Base-by-base conservation (phyloP, 1,140 invertebrate genomes). In the Bathynomus jamesi region DNA sequence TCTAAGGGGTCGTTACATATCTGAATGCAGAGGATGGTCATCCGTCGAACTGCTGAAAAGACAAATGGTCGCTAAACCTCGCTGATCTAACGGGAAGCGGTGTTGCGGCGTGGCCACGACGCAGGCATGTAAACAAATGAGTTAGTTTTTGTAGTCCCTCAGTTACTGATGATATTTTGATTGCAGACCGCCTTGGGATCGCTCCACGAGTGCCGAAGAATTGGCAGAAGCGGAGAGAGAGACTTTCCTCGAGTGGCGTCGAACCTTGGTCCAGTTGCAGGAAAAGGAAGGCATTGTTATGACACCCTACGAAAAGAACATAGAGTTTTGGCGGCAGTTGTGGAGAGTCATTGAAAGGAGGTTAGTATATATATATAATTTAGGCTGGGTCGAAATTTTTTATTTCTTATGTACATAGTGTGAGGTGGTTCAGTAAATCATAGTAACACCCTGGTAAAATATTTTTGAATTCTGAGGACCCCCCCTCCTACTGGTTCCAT, bases 301-400 rank as follows among this genome's bases (percentile, higher is more conserved):
- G 67, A 99, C 97, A 3, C 98, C 97, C 0, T 99, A 96, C 84
- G 98, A 99, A 80, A 92, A 95, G 78, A 17, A 40, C 32, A 40
- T 99, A 21, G 96, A 99, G 81, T 93, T 99, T 75, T 99, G 98
- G 98, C 87, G 96, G 60, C 97, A 99, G 82, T 82, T 99, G 5
- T 99, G 98, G 98, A 87, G 97, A 78, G 97, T 99, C 1, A 87
- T 99, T 21, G 98, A 99, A 82, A 89, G 93, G 78, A 88, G 87
- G 85, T 87, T 74, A 68, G 71, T 65, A 8, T 32, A 31, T 73
- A 25, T 73, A 30, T 46, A 4, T 25, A 8, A 11, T 65, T 63
- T 25, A 63, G 17, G 13, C 2, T 60, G 29, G 27, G n/a, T 11
- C 3, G 68, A 46, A 74, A 60, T 69, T 53, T 76, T 71, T 32